Evolutionary conservation across 1,140 invertebrate genomes (phyloP).

Genomic region (Hylaeus anthracinus): DNA sequence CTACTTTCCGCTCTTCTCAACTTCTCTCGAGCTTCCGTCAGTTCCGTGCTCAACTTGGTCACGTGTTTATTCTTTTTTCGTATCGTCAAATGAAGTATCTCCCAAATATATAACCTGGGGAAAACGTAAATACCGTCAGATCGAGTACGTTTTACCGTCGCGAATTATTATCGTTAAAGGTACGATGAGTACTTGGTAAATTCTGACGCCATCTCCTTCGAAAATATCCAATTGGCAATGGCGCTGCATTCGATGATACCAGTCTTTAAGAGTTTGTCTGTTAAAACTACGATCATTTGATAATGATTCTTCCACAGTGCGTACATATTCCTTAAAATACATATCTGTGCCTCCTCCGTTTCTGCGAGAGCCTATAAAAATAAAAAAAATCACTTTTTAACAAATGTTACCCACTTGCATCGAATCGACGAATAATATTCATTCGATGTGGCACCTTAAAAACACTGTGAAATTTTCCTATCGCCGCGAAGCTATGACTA

Average conservation of each 20-base stretch:
- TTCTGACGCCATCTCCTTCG: constrained; percentile 95
- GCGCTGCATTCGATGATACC: constrained; percentile 98
- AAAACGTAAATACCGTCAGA: not conserved
- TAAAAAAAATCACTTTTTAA: not conserved
- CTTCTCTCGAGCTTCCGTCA: constrained; percentile 93
- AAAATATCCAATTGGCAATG: constrained; percentile 99
- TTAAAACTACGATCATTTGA: constrained; percentile 97
- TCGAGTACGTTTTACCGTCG: not conserved
- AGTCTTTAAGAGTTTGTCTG: constrained; percentile 98
- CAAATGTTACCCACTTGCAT: not conserved
- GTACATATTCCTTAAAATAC: constrained; percentile 95
- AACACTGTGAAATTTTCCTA: constrained; percentile 97
- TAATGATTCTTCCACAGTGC: constrained; percentile 97
- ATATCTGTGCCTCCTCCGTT: constrained; percentile 97
- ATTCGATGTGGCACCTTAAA: constrained; percentile 86
- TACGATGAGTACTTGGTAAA: constrained; percentile 89
- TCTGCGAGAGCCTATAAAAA: constrained; percentile 88
- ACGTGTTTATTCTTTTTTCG: constrained; percentile 98
- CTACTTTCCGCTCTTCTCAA: constrained; percentile 88
- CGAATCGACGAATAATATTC: not conserved
- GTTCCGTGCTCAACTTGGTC: constrained; percentile 90
- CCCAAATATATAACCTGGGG: constrained; percentile 95
- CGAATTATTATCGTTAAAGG: not conserved
- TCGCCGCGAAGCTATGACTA: constrained; percentile 98
- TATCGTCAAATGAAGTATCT: constrained; percentile 97